Evolutionary conservation across 2,113 vertebrate genomes (phyloP).

Genomic region (Bucco capensis): DNA sequence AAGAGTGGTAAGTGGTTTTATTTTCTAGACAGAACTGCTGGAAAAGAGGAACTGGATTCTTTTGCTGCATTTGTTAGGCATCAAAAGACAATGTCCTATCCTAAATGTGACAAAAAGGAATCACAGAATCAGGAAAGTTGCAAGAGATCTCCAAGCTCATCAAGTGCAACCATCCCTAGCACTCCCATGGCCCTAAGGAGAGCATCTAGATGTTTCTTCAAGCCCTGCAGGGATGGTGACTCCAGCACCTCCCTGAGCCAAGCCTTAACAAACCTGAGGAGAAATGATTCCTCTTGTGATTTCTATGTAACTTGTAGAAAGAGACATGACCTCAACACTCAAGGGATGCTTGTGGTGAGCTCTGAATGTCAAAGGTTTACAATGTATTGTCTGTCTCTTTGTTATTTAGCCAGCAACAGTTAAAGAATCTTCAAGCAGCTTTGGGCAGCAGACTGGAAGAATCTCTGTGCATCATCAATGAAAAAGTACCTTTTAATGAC

Average conservation of each 20-base stretch:
- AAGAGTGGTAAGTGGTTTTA: conserved; percentile 86
- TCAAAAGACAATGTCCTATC: not conserved
- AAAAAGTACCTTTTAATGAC: conserved; percentile 99
- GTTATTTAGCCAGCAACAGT: conserved; percentile 88
- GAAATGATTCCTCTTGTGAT: not conserved
- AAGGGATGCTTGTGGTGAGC: not conserved
- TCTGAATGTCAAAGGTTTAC: not conserved
- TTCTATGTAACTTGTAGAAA: not conserved
- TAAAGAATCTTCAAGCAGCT: conserved; percentile 90
- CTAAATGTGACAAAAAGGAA: not conserved
- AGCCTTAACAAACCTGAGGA: too few relatives aligned
- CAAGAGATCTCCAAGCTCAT: too few relatives aligned
- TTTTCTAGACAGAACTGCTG: not conserved
- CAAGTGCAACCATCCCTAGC: too few relatives aligned
- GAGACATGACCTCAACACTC: not conserved
- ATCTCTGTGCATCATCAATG: conserved; percentile 90
- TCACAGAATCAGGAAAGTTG: too few relatives aligned
- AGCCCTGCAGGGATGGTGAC: too few relatives aligned
- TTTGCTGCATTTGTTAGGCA: not conserved
- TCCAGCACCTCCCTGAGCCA: too few relatives aligned
- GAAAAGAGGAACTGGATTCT: not conserved
- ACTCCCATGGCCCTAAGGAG: too few relatives aligned
- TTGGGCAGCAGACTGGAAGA: conserved; percentile 91
- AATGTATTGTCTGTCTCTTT: conserved; percentile 21
- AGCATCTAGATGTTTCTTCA: too few relatives aligned